These are phyloP conservation scores for Danaus plexippus DNA, from an alignment of 1,140 invertebrate genomes.

Conservation along the genomic window DNA sequence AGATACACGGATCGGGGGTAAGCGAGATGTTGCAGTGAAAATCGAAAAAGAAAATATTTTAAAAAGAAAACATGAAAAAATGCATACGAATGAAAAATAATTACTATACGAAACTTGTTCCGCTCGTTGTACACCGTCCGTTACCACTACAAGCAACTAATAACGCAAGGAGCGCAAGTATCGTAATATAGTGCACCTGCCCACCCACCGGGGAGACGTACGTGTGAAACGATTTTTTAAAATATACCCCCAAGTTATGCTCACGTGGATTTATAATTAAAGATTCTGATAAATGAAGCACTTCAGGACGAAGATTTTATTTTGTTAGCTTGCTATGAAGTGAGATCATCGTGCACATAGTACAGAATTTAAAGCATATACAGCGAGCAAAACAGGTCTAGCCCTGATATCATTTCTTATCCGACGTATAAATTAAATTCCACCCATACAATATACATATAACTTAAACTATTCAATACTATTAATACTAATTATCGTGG, in stretches of 20 bases:
- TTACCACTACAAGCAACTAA: slow-evolving; percentile 28
- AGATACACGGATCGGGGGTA: slow-evolving; percentile 7
- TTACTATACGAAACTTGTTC: slow-evolving; percentile 5
- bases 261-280: slow-evolving; percentile 17
- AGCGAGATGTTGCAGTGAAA: slow-evolving; percentile 6
- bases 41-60: slow-evolving; percentile 11
- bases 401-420: too few species aligned
- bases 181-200: slow-evolving; percentile 22
- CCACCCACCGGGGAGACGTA: slow-evolving; percentile 17
- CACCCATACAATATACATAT: too few species aligned
- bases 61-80: slow-evolving; percentile 6
- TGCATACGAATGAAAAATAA: slow-evolving; percentile 7
- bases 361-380: slow-evolving; percentile 1
- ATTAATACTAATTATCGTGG: too few species aligned
- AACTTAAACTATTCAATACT: too few species aligned
- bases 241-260: slow-evolving; percentile 20
- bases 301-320: slow-evolving; percentile 2
- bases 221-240: slow-evolving; percentile 47
- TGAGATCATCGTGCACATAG: neutral
- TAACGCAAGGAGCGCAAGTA: slow-evolving; percentile 16
- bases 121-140: slow-evolving; percentile 11
- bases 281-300: slow-evolving; percentile 16
- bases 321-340: neutral
- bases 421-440: too few species aligned
- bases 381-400: too few species aligned